Evolutionary conservation across 1,140 invertebrate species (phyloP).

Genomic region (Zaprionus ghesquierei): DNA sequence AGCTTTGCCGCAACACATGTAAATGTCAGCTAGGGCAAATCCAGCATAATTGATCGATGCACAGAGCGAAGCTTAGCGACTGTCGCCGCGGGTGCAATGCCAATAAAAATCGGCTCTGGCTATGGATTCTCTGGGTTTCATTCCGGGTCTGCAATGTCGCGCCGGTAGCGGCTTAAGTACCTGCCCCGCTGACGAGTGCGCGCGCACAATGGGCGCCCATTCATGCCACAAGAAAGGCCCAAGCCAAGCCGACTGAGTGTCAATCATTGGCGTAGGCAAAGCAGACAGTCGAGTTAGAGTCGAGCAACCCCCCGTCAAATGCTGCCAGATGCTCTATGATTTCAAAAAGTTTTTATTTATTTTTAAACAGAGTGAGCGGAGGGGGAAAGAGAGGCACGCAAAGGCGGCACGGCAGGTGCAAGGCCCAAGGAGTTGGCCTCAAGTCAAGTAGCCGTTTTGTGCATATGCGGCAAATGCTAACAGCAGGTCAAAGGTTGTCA

Average conservation of each 20-base stretch:
- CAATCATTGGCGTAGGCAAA: constrained; percentile 50
- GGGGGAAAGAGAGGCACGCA: constrained; percentile 49
- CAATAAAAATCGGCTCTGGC: constrained; percentile 49
- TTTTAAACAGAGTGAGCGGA: constrained; percentile 2
- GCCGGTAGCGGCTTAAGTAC: constrained; percentile 58
- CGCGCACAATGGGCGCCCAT: constrained; percentile 68
- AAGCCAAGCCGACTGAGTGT: constrained; percentile 45
- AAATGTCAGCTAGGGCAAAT: constrained; percentile 70
- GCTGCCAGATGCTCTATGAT: constrained; percentile 72
- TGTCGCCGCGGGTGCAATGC: constrained; percentile 77
- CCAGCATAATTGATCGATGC: constrained; percentile 73
- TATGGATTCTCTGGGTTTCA: no score
- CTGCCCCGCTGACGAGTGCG: constrained; percentile 45
- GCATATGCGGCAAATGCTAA: constrained; percentile 63
- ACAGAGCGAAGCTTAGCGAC: constrained; percentile 69
- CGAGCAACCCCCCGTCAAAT: constrained; percentile 49
- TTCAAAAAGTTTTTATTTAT: constrained; percentile 40
- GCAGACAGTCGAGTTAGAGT: background rate
- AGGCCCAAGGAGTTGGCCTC: constrained; percentile 40
- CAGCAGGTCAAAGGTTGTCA: constrained; percentile 65
- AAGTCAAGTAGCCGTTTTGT: constrained; percentile 56
- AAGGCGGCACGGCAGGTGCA: constrained; percentile 63
- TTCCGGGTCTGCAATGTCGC: constrained; percentile 55
- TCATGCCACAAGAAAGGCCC: constrained; percentile 49
- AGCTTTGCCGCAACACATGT: constrained; percentile 76